These are phyloP conservation scores for Alectoris magna DNA, from an alignment of 2,797 vertebrate genomes.

Conservation along the genomic window DNA sequence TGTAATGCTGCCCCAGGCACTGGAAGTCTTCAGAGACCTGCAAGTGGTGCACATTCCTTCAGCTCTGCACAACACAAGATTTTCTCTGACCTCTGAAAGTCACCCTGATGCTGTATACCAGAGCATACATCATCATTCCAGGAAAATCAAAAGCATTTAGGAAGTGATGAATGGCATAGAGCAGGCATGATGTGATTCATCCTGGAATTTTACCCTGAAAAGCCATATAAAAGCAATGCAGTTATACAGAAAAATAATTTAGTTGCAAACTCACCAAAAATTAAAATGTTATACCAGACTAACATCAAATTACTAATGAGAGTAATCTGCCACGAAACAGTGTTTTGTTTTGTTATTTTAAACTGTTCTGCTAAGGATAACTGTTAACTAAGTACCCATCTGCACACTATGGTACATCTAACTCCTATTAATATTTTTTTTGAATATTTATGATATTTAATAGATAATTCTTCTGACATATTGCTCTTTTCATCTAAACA, in stretches of 20 bases:
- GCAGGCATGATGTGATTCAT: background rate
- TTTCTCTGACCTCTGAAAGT: background rate
- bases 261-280: background rate
- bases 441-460: background rate
- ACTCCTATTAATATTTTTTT: background rate
- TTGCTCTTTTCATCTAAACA: background rate
- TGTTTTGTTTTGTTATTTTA: background rate
- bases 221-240: background rate
- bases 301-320: background rate
- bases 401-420: background rate
- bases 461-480: background rate
- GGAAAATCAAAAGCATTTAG: background rate
- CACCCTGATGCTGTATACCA: background rate
- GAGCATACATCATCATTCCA: background rate
- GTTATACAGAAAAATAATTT: background rate
- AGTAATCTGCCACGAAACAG: background rate
- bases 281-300: background rate
- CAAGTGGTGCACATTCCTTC: background rate
- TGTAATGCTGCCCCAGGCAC: fast-evolving
- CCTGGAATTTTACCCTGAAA: background rate
- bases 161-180: background rate
- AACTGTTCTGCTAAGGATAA: background rate
- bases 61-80: background rate
- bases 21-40: background rate
- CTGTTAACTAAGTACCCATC: background rate